These are phyloP conservation scores for Clistopyga incitator DNA, from an alignment of 2,888 invertebrate species.

Conservation along the genomic window DNA sequence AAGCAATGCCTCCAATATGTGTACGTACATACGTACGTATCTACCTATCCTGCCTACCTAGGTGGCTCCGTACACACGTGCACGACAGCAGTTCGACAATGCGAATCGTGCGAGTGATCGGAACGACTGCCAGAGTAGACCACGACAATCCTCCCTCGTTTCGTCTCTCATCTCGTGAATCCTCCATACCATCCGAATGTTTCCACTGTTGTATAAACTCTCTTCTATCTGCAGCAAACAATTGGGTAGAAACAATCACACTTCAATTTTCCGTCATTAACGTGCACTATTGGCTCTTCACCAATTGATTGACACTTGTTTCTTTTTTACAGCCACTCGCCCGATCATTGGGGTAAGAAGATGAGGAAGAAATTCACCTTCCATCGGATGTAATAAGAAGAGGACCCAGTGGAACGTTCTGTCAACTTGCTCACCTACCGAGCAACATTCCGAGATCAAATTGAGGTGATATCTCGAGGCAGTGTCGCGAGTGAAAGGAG, in stretches of 20 bases:
- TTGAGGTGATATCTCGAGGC: neutral
- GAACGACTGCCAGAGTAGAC: conserved; percentile 45
- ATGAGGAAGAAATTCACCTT: neutral
- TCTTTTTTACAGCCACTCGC: neutral
- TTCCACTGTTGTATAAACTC: conserved; percentile 23
- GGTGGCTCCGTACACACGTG: neutral
- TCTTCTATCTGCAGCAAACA: neutral
- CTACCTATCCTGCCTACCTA: neutral
- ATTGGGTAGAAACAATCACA: neutral
- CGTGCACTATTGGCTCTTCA: neutral
- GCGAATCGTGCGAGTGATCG: conserved; percentile 54
- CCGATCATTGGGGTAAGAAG: neutral
- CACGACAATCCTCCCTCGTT: conserved; percentile 10
- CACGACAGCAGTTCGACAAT: conserved; percentile 41
- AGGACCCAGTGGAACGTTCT: neutral
- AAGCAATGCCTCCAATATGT: conserved; percentile 62
- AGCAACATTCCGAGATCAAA: neutral
- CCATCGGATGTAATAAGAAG: conserved; percentile 7
- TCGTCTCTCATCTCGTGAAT: conserved; percentile 27
- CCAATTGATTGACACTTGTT: conserved; percentile 14
- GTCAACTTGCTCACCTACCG: neutral
- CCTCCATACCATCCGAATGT: conserved; percentile 15
- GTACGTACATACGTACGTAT: conserved; percentile 32
- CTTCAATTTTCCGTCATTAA: conserved; percentile 7
- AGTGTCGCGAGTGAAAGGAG: neutral